Base-by-base conservation (phyloP, 2,888 invertebrate genomes). In the Tuta absoluta region DNA sequence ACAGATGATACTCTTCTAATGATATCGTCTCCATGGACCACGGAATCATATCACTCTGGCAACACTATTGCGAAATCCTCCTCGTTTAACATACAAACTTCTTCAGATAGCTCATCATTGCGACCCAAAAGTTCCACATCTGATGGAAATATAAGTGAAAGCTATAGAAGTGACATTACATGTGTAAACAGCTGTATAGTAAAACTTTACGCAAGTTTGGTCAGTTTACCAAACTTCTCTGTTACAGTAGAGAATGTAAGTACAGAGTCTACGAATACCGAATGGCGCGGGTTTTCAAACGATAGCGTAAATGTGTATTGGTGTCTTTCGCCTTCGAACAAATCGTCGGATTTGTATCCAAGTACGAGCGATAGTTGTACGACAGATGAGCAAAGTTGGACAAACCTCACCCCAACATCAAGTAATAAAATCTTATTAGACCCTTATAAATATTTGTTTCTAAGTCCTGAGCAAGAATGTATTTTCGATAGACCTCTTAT, bases 1-100 rank as follows among this genome's bases (percentile, higher is more conserved):
- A 71, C 71, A 0, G 69, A 76, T 1, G 71, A 81, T 58, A 86
- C 86, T 0, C 65, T 86, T 3, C 74, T 74, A 64, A 85, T 84
- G 86, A 75, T 86, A 37, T 75, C 72, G 11, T 75, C 81, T 0
- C 86, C 87, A 0, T 87, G 87, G 86, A 72, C 67, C 2, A 82
- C 80, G 0, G 80, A 82, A 33, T 73, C 81, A 0, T 12, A 14
- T 10, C 14, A 17, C 12, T 33, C 28, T 33, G 11, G 14, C 1
- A n/a, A 17, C 24, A 17, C 28, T 53, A 17, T 23, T 10, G 24
- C 51, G 14, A 11, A 14, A 12, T 10, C 4, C 2, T 14, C 51
- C 24, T 53, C 24, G 11, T 24, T 5, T 45, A 2, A 12, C 12
- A 41, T 41, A 45, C 17, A 2, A 14, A 24, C 51, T 0, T 21